Conservation (phyloP, 2,797 vertebrate genomes). For the Coregonus suidteri region DNA sequence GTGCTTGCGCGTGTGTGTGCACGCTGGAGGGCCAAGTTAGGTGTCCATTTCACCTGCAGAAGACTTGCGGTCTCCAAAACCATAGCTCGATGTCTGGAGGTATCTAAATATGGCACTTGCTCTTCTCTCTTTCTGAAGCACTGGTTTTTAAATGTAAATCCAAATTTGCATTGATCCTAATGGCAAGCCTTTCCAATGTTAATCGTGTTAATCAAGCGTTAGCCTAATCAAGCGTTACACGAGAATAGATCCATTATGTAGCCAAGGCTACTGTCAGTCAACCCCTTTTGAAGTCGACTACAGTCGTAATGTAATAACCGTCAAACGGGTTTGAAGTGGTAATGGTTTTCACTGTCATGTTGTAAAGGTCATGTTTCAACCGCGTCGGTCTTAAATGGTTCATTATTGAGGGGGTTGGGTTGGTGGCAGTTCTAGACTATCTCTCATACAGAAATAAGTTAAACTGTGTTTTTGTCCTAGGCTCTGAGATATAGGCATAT, state of each 20-base stretch:
- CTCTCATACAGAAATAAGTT: background rate
- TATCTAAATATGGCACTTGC: background rate
- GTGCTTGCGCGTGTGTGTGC: background rate
- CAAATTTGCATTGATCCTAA: background rate
- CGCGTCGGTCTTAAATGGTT: too few relatives aligned
- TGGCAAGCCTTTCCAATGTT: background rate
- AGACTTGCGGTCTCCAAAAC: background rate
- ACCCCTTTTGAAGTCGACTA: background rate
- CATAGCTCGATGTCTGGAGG: background rate
- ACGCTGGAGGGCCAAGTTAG: background rate
- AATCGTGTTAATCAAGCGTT: constrained; percentile 3
- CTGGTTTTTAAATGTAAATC: background rate
- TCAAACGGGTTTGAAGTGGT: constrained; percentile 6
- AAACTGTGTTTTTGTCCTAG: background rate
- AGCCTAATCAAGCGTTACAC: background rate
- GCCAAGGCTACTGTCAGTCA: background rate
- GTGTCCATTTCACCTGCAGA: background rate
- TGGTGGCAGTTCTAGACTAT: background rate
- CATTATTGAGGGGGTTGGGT: too few relatives aligned
- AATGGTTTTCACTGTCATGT: background rate
- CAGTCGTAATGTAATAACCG: background rate
- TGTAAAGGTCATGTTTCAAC: background rate
- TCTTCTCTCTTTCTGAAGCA: background rate
- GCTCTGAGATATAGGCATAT: too few relatives aligned
- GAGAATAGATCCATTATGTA: background rate